phyloP scores from a whole-genome alignment of 1,140 invertebrate species.

The Archegozetes longisetosus region DNA sequence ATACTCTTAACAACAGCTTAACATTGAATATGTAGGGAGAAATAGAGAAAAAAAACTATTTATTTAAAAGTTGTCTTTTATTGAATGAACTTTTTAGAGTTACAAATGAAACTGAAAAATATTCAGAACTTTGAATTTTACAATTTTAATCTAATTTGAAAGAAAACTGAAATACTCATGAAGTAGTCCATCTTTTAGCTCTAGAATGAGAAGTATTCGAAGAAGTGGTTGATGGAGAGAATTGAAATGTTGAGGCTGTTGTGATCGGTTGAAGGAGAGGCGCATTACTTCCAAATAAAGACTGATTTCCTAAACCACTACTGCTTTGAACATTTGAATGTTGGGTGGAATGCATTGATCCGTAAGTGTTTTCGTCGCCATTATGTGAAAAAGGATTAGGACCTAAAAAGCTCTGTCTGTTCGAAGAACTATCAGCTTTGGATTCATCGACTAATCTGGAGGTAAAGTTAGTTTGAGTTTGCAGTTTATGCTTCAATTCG shows the following conservation, averaged over 20 bases:
- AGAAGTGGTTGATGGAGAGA: background rate
- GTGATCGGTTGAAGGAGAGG: background rate
- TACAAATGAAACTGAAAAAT: too few species aligned
- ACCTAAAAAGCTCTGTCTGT: background rate
- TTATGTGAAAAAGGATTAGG: background rate
- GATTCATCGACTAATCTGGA: background rate
- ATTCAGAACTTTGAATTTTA: too few species aligned
- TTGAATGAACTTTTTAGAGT: too few species aligned
- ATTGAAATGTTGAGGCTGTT: background rate
- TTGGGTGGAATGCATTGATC: background rate
- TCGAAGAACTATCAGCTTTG: background rate
- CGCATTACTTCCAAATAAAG: background rate
- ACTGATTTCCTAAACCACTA: background rate
- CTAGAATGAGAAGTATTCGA: background rate
- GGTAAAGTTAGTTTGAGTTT: background rate
- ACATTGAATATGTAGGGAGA: too few species aligned
- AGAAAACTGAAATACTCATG: too few species aligned
- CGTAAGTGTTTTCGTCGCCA: background rate
- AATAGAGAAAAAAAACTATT: too few species aligned
- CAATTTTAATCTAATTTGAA: too few species aligned
- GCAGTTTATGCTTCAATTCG: background rate
- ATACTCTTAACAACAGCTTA: too few species aligned
- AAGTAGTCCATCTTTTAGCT: background rate
- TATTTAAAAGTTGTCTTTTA: too few species aligned
- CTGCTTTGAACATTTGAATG: background rate